Conservation (phyloP, 1,140 invertebrate species). For the Saxidomus purpurata region DNA sequence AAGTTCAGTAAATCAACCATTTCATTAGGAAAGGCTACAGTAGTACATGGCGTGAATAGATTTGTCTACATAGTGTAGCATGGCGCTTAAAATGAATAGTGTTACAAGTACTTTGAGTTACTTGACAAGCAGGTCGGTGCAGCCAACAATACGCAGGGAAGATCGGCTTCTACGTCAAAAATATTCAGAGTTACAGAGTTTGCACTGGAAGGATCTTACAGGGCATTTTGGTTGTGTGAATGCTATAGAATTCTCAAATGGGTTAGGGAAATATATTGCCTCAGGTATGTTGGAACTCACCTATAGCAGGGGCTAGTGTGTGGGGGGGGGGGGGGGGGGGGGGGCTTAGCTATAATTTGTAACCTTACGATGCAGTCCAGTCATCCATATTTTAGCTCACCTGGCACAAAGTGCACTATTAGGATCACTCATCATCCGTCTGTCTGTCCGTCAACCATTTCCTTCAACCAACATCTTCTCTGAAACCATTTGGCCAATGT, state of each 20-base stretch:
- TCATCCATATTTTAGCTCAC: too few species aligned
- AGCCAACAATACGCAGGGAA: too few species aligned
- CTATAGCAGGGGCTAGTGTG: too few species aligned
- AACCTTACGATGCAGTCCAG: too few species aligned
- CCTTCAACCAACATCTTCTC: too few species aligned
- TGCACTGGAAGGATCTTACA: constrained; percentile 94
- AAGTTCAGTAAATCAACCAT: background rate
- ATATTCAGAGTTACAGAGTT: constrained; percentile 87
- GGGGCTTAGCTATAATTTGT: too few species aligned
- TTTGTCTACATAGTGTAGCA: too few species aligned
- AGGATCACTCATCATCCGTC: too few species aligned
- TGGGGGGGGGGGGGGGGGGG: too few species aligned
- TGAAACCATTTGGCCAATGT: too few species aligned
- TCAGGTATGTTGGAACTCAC: constrained; percentile 91
- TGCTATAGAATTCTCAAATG: constrained; percentile 97
- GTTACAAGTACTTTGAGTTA: background rate
- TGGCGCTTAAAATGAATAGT: background rate
- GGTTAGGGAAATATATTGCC: constrained; percentile 92
- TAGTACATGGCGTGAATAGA: background rate
- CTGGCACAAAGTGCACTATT: too few species aligned
- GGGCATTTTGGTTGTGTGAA: constrained; percentile 98
- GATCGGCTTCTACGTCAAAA: constrained; percentile 73
- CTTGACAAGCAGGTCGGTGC: constrained; percentile 12
- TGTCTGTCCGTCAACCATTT: too few species aligned
- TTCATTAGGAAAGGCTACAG: background rate